phyloP scores from a whole-genome alignment of 2,888 invertebrate genomes.

The Diabrotica balteata region DNA sequence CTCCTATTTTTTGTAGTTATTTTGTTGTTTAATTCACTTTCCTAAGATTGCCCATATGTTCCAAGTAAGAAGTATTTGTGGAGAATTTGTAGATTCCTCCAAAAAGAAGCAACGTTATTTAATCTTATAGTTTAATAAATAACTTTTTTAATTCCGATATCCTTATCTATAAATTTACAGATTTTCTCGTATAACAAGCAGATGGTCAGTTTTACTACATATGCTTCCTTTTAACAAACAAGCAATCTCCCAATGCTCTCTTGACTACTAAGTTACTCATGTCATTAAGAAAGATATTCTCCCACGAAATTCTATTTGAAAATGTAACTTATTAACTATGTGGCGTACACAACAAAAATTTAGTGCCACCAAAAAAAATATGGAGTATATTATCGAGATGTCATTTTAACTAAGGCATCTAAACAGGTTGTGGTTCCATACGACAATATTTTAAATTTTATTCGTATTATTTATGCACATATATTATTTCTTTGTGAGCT shows the following conservation, averaged over 20 bases:
- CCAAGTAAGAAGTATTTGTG: no score
- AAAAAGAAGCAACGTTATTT: no score
- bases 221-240: not conserved
- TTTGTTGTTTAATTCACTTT: no score
- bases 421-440: conserved; percentile 52
- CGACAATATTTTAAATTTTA: conserved; percentile 54
- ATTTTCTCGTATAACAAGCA: not conserved
- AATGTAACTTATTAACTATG: conserved; percentile 39
- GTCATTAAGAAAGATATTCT: conserved; percentile 41
- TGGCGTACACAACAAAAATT: conserved; percentile 37
- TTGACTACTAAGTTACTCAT: conserved; percentile 46
- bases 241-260: not conserved
- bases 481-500: conserved; percentile 52
- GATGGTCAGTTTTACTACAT: not conserved
- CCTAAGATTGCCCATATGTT: no score
- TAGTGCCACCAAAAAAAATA: conserved; percentile 40
- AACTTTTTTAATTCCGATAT: no score
- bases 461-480: conserved; percentile 55
- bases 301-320: conserved; percentile 41
- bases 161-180: no score
- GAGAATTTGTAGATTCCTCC: no score
- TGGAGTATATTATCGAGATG: conserved; percentile 50
- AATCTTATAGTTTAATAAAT: no score
- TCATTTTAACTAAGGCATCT: conserved; percentile 47
- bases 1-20: no score